phyloP scores from a whole-genome alignment of 2,797 vertebrate species.

The Alectoris magna region DNA sequence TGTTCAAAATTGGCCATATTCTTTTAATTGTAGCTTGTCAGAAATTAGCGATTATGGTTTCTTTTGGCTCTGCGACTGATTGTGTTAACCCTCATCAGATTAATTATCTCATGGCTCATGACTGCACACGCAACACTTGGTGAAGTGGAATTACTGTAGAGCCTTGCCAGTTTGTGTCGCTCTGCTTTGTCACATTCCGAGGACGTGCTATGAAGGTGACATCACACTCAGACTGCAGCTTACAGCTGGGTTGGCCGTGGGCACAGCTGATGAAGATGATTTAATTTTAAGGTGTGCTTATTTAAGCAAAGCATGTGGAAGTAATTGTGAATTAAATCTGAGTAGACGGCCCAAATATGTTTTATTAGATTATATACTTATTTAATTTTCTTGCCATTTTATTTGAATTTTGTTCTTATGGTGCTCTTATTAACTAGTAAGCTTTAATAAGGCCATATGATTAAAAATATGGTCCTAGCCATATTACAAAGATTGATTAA shows the following conservation, averaged over 20 bases:
- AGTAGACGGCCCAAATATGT: neutral
- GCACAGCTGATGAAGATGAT: neutral
- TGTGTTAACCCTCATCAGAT: constrained; percentile 47
- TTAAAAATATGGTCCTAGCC: neutral
- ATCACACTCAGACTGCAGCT: neutral
- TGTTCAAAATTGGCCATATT: neutral
- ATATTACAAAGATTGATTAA: neutral
- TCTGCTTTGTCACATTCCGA: neutral
- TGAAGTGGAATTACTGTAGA: constrained; percentile 1
- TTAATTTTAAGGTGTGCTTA: neutral
- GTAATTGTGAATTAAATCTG: neutral
- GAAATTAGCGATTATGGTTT: constrained; percentile 19
- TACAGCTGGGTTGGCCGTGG: neutral
- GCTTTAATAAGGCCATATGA: neutral
- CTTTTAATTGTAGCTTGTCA: neutral
- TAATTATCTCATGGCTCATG: constrained; percentile 36
- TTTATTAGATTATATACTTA: neutral
- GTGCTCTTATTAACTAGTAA: neutral
- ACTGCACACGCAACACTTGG: neutral
- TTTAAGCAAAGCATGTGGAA: neutral
- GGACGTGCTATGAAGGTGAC: neutral
- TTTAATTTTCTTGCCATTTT: neutral
- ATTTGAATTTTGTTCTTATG: neutral
- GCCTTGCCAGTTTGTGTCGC: constrained; percentile 6
- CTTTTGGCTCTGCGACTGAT: constrained; percentile 20